Base-by-base conservation (phyloP, 1,140 invertebrate genomes). In the Vollenhovia emeryi region DNA sequence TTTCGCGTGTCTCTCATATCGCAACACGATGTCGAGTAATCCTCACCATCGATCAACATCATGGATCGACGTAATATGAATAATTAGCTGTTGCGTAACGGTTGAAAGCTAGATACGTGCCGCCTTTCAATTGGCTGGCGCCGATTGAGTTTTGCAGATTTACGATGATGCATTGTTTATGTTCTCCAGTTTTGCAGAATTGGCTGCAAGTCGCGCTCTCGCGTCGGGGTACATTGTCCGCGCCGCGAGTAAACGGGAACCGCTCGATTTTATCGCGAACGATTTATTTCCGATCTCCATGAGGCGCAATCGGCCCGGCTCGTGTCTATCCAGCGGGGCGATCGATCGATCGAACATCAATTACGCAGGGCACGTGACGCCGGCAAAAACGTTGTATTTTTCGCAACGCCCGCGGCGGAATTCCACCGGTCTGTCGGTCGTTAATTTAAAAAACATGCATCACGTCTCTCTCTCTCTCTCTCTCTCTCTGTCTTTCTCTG, bases 401-500 rank as follows among this genome's bases (percentile, higher is more conserved):
- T 27, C 79, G 79, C 68, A 74, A 45, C 27, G 68, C 68, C 24
- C 55, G 68, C 36, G 43, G 66, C 36, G 45, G 7, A 68, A 79
- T 52, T 68, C 15, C 75, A 43, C 8, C 52, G 73, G 36, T 75
- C 21, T 9, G 33, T 79, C 62, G 62, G 21, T 68, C 76, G 33
- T 79, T 68, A 68, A 79, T 68, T 68, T 68, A 68, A 79, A 79
- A 79, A 79, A 79, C 76, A 48, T 68, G 50, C 60, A 68, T 68
- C 60, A 55, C 30, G 13, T 9, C n/a, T 73, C 21, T 48, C 5
- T 48, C 30, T 55, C 13, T 55, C 8, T 36, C 45, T 9, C 27
- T 71, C n/a, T 33, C 13, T 50, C 27, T n/a, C 27, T 52, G 6
- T 33, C 13, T 30, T 13, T 50, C 15, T 52, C 15, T 50, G 11